Base-by-base conservation (phyloP, 1,140 invertebrate species). In the Drosophila lini region DNA sequence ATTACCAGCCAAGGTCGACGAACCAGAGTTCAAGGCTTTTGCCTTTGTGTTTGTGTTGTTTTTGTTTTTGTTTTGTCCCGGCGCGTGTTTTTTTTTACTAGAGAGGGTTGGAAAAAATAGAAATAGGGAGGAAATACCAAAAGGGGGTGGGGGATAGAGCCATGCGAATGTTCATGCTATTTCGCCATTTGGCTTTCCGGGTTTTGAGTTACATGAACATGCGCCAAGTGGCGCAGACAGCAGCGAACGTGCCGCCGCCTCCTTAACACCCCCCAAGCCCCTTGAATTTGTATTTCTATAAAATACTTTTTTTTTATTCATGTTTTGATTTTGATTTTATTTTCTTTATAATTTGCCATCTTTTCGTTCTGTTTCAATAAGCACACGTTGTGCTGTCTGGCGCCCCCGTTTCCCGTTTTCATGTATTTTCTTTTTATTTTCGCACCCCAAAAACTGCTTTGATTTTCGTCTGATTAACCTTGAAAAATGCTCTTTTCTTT, bases 1-100 rank as follows among this genome's bases (percentile, higher is more conserved):
- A 88, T 86, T 86, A 86, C 65, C 82, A 65, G 62, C 82, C 90
- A 91, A 91, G 92, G 95, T 96, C 67, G 95, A 95, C 77, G 96
- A 96, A 93, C 96, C 96, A 80, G 96, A 91, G 90, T 91, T 91
- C 90, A 91, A 91, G 90, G 90, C 52, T 90, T 78, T 81, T 61
- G 62, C 41, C 34, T 57, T 38, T 80, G 41, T 62, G 38, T 59
- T 28, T 40, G n/a, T 28, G 22, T 45, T 57, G 19, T 40, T 48
- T 11, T 78, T 64, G 53, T 62, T 68, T 55, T 67, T 68, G 45
- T 76, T 47, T 47, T 57, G n/a, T 65, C 60, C 44, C 62, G 70
- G 74, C 79, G 82, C 82, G 79, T 75, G 78, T 70, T 70, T 60
- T 56, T 63, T 59, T 55, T 67, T 32, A 32, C 8, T 36, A 5